Conservation (phyloP, 2,113 vertebrate genomes). For the Oncorhynchus nerka region DNA sequence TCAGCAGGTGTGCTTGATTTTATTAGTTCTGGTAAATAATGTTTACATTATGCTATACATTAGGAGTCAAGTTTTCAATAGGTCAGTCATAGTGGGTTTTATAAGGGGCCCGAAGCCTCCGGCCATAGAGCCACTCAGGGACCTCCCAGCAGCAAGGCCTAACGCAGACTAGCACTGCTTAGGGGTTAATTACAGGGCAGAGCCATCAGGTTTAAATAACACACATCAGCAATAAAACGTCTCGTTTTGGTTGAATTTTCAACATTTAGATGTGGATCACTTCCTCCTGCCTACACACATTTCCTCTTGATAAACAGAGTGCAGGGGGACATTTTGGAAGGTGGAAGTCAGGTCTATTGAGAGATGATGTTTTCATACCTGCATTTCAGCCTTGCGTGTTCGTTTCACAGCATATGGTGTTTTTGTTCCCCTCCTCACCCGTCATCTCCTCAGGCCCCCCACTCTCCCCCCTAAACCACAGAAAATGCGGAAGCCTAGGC, state of each 20-base stretch:
- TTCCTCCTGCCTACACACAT: not conserved
- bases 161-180: conserved; percentile 12
- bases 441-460: conserved; percentile 89
- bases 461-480: conserved; percentile 98
- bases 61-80: conserved; percentile 9
- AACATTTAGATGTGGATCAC: conserved; percentile 16
- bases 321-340: not conserved
- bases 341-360: not conserved
- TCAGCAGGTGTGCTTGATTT: not conserved
- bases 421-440: conserved; percentile 71
- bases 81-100: not conserved
- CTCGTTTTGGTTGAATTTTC: conserved; percentile 11
- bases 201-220: conserved; percentile 24
- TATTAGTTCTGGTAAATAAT: conserved; percentile 7
- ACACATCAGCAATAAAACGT: not conserved
- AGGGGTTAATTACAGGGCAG: conserved; percentile 29
- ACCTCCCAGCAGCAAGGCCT: not conserved
- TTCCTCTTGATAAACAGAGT: not conserved
- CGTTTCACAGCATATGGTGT: conserved; percentile 54
- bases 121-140: conserved; percentile 5
- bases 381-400: conserved; percentile 5
- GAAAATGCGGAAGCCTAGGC: conserved; percentile 99
- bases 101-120: not conserved
- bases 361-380: not conserved
- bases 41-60: conserved; percentile 5